Evolutionary conservation across 1,140 invertebrate genomes (phyloP), one percentile per base, ranked within the genome.

Genomic region (Scaptomyza pallida): DNA sequence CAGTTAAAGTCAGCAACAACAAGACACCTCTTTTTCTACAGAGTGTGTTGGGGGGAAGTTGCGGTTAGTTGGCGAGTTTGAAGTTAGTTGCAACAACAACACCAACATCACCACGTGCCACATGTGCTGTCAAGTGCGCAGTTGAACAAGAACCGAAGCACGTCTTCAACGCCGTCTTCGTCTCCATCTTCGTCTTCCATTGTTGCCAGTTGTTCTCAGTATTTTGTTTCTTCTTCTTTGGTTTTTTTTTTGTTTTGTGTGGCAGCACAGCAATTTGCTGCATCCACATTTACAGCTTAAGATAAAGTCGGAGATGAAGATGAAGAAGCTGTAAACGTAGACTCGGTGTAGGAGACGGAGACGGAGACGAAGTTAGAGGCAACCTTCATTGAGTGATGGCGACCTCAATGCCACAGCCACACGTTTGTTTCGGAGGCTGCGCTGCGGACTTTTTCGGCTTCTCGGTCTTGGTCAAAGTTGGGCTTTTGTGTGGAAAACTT

Each of bases 391-490:
- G 82, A 81, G 73, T 81, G 82, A 78, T 74, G 81, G 65, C 74
- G 81, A 85, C 81, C 81, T 85, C 81, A 85, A 85, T 85, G 81
- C 77, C 80, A n/a, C n/a, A 77, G 77, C 77, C 76, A 77, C 81
- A 86, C 77, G 81, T 81, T 81, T 81, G 81, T 81, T 81, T 81
- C 70, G 48, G 81, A 73, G 64, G 74, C 77, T 81, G 44, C 33
- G 50, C 56, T 51, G 51, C 5, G 2, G 60, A 54, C 75, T 74
- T 74, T 80, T 85, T 80, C 72, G 77, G 82, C 81, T 85, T 85
- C 81, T 86, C 81, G 81, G 81, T 85, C 81, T 85, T 86, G 81
- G 81, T 80, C 81, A 85, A 85, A 86, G 77, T 63, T 85, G 62
- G 69, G 26, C 9, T 30, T 30, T 59, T 64, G 62, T n/a, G 30